These are phyloP conservation scores for Dimorphilus gyrociliatus DNA, from an alignment of 2,888 invertebrate species.

Conservation along the genomic window DNA sequence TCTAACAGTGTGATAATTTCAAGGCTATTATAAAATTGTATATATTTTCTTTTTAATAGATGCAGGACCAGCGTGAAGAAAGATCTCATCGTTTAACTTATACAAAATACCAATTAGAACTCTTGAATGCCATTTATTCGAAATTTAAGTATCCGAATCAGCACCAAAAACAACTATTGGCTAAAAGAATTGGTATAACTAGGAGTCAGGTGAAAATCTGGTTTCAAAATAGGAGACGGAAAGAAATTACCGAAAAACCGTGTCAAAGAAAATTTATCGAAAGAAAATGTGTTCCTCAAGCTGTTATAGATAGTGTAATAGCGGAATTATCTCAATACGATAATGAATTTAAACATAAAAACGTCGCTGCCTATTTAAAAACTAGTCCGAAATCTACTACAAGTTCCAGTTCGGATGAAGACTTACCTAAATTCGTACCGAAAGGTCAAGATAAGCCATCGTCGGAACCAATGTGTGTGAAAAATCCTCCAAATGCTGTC, in stretches of 20 bases:
- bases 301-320: slow-evolving; percentile 23
- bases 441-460: no score
- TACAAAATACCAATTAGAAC: slow-evolving; percentile 30
- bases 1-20: no score
- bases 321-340: slow-evolving; percentile 20
- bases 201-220: slow-evolving; percentile 35
- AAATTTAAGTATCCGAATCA: slow-evolving; percentile 31
- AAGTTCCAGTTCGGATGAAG: no score
- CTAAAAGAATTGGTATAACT: slow-evolving; percentile 30
- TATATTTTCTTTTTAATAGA: no score
- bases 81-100: slow-evolving; percentile 22
- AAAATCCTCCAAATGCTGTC: no score
- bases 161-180: slow-evolving; percentile 32
- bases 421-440: no score
- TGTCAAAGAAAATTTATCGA: slow-evolving; percentile 1
- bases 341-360: no score
- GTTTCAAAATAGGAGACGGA: slow-evolving; percentile 33
- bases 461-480: no score
- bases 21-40: no score
- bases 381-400: no score
- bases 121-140: slow-evolving; percentile 28
- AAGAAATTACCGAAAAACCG: slow-evolving; percentile 22
- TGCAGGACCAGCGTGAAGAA: slow-evolving; percentile 5
- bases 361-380: no score
- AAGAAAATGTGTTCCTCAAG: slow-evolving; percentile 16